phyloP scores from a whole-genome alignment of 1,140 invertebrate species.

The Pollicipes pollicipes region DNA sequence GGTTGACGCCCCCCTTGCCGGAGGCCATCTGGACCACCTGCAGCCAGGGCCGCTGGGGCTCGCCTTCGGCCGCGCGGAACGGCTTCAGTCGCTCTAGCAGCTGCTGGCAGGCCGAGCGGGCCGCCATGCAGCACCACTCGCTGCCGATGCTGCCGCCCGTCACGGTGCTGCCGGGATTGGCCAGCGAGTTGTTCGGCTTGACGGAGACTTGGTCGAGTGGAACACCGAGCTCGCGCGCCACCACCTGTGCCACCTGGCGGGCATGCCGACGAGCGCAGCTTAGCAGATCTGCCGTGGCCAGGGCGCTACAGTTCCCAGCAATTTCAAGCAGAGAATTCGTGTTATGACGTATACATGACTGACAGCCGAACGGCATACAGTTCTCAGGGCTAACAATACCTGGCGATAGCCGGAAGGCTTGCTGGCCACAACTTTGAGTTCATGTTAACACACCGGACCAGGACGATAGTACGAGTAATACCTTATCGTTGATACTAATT shows the following conservation, averaged over 20 bases:
- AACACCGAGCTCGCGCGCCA: conserved; percentile 50
- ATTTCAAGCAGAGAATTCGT: no score
- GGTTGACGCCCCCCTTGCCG: neutral
- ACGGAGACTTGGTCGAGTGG: conserved; percentile 46
- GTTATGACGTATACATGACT: no score
- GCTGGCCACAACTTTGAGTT: no score
- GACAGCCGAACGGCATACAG: no score
- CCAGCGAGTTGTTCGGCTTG: conserved; percentile 42
- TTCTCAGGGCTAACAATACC: no score
- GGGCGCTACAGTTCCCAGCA: no score
- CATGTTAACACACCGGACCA: no score
- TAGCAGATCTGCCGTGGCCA: no score
- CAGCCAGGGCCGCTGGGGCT: neutral
- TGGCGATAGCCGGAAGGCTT: no score
- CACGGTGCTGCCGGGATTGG: conserved; percentile 26
- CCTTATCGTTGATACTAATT: no score
- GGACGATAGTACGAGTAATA: no score
- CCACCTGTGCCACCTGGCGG: conserved; percentile 58
- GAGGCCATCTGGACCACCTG: neutral
- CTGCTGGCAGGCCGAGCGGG: neutral
- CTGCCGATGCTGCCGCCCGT: conserved; percentile 10
- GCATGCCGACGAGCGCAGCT: no score
- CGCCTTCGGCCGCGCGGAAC: neutral
- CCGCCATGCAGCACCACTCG: conserved; percentile 3
- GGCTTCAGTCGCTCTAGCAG: neutral